These are phyloP conservation scores for Pseudochaenichthys georgianus DNA, from an alignment of 2,797 vertebrate species.

Conservation along the genomic window DNA sequence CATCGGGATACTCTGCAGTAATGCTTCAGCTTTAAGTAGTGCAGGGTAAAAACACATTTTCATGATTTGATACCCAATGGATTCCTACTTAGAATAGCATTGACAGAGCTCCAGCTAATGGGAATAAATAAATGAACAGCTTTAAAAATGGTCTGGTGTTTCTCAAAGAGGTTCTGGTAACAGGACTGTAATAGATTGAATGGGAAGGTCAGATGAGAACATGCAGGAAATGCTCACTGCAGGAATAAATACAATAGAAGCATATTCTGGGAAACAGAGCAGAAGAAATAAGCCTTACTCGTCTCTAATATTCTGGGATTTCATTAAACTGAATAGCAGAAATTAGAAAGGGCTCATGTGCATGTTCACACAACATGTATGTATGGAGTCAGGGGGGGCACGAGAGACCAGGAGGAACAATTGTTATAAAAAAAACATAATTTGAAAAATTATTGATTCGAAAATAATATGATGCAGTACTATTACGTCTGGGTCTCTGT, in stretches of 20 bases:
- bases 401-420: too few species aligned
- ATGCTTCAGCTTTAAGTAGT: background rate
- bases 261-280: background rate
- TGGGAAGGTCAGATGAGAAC: conserved; percentile 2
- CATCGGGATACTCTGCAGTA: background rate
- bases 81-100: background rate
- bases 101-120: background rate
- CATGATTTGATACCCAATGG: background rate
- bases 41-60: background rate
- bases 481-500: too few species aligned
- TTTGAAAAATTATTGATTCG: too few species aligned
- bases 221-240: background rate
- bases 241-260: background rate
- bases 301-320: too few species aligned
- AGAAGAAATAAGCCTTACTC: background rate
- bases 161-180: background rate
- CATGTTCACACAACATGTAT: too few species aligned
- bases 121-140: background rate
- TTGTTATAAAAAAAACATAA: too few species aligned
- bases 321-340: too few species aligned
- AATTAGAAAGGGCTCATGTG: too few species aligned
- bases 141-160: background rate
- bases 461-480: too few species aligned
- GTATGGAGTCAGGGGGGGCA: too few species aligned
- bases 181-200: background rate